Conservation (phyloP, 2,797 vertebrate species). For the Nasua narica region DNA sequence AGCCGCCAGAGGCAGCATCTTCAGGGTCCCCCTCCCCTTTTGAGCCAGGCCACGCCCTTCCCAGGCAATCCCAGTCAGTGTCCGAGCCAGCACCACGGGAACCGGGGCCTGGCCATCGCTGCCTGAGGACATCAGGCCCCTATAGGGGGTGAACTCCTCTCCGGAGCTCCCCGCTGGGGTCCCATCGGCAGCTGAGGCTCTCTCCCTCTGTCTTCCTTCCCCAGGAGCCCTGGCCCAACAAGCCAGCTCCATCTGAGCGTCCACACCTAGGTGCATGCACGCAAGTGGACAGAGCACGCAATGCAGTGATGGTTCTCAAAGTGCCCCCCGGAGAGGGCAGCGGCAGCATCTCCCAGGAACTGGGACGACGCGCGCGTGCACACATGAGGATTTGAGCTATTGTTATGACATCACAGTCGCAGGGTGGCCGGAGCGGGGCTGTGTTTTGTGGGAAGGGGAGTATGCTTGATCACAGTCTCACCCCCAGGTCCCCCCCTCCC, state of each 20-base stretch:
- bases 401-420: not conserved
- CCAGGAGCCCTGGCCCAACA: not conserved
- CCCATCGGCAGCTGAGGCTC: not conserved
- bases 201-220: not conserved
- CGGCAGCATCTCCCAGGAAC: not conserved
- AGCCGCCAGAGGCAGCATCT: not conserved
- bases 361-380: fast-evolving
- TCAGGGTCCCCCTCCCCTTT: not conserved
- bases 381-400: not conserved
- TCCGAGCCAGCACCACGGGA: not conserved
- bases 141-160: not conserved
- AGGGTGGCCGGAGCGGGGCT: fast-evolving
- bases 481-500: not conserved
- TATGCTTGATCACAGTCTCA: not conserved
- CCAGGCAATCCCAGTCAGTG: not conserved
- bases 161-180: not conserved
- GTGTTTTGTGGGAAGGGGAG: not conserved
- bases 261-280: not conserved
- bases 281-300: fast-evolving
- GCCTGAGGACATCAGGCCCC: not conserved
- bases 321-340: not conserved
- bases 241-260: not conserved
- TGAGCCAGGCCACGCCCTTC: not conserved
- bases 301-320: not conserved
- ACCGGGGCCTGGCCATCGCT: not conserved